Base-by-base conservation (phyloP, 2,113 vertebrate genomes). In the Mormyrus iriodes region DNA sequence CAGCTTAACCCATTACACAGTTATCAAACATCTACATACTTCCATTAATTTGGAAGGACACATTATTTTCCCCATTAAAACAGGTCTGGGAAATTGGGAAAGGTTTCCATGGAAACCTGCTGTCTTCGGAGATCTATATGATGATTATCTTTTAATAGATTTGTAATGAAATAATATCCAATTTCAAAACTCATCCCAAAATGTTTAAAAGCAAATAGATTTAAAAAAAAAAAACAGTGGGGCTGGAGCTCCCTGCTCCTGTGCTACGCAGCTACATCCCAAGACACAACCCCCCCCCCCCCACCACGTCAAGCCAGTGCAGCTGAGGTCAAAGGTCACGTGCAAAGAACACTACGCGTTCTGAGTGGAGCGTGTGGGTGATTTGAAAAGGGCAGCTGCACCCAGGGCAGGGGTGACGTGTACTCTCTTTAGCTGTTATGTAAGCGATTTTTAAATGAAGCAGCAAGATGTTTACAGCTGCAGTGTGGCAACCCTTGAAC, bases 131-230 rank as follows among this genome's bases (percentile, higher is more conserved):
- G 82, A 85, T 48, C 82, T 48, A 49, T 85, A 85, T 85, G 82
- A 85, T 49, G 42, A 85, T 49, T 49, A 49, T 49, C 82, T 85
- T 85, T 85, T 85, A 85, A 85, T 85, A 85, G 82, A 85, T n/a
- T 85, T 85, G 82, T 85, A 85, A 85, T 85, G 82, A 48, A 85
- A 85, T 48, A 48, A 49, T 85, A 85, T 85, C 46, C 82, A 85
- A 85, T 85, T 85, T 85, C 24, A 85, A 85, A 85, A 48, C 82
- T 85, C 82, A 85, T 85, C 82, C 82, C 42, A 3, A 85, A 85
- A 85, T 85, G 46, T 46, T 85, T 85, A 49, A 49, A 49, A 85
- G 9, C 42, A 48, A 85, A 85, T 49, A 88, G 35, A 79, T 17
- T 79, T 79, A 39, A 79, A 61, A 79, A 79, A 79, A 39, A 79